Evolutionary conservation across 2,888 invertebrate species (phyloP).

Genomic region (Cyclophora albipunctata): DNA sequence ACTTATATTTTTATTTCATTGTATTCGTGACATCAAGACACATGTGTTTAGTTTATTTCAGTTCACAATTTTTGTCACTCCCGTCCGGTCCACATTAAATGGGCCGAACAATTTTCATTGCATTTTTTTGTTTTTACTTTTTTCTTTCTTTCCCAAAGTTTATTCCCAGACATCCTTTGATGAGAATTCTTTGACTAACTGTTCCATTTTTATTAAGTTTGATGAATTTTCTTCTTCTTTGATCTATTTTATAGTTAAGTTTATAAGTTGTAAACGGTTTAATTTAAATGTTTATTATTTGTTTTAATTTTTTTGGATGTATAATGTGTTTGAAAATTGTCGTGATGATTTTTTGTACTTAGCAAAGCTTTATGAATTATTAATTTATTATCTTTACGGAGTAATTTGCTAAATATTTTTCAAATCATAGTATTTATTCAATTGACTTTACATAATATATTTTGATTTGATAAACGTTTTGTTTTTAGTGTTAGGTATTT

Average conservation of each 20-base stretch:
- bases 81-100: slow-evolving; percentile 73
- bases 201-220: slow-evolving; percentile 48
- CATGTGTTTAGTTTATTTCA: slow-evolving; percentile 73
- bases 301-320: slow-evolving; percentile 2
- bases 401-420: too few relatives aligned
- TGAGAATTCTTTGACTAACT: slow-evolving; percentile 39
- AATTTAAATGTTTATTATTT: slow-evolving; percentile 6
- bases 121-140: slow-evolving; percentile 43
- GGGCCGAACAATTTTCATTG: slow-evolving; percentile 67
- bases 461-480: too few relatives aligned
- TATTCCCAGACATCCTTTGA: slow-evolving; percentile 67
- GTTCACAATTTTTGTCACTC: slow-evolving; percentile 69
- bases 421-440: too few relatives aligned
- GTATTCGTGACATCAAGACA: slow-evolving; percentile 47
- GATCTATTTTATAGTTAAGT: slow-evolving; percentile 16
- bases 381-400: too few relatives aligned
- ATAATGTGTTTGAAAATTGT: background rate
- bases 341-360: background rate
- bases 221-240: slow-evolving; percentile 33
- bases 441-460: too few relatives aligned
- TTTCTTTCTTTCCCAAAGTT: slow-evolving; percentile 34
- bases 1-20: slow-evolving; percentile 15
- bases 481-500: too few relatives aligned
- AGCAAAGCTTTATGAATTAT: too few relatives aligned
- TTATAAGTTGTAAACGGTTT: slow-evolving; percentile 10